Base-by-base conservation (phyloP, 2,888 invertebrate genomes). In the Lapara coniferarum region DNA sequence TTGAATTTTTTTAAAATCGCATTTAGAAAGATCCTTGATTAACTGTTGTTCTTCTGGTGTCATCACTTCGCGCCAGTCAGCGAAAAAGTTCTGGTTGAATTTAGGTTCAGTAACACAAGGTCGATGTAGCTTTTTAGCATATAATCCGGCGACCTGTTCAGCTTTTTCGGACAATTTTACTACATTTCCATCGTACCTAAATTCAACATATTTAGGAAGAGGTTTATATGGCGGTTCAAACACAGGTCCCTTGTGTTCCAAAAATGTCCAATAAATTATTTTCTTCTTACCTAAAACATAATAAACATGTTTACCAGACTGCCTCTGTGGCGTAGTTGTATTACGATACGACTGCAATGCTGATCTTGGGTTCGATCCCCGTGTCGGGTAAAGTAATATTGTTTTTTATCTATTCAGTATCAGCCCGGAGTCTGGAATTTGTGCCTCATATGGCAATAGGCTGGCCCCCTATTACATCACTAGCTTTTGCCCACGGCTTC, bases 241-340 rank as follows among this genome's bases (percentile, higher is more conserved):
- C 12, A 55, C 8, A 55, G 55, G 55, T 19, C 55, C 55, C 16
- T 55, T 55, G n/a, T 55, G 55, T 12, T 55, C 55, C 55, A 55
- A 19, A 19, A 10, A 19, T 19, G 8, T 16, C 55, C 55, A 55
- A 10, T 2, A 2, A 4, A 12, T 19, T 2, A 0, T 55, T 55
- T 55, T 16, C 10, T 55, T 6, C 19, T 19, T 10, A 19, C 19
- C 55, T 55, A 55, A 55, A 19, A 19, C 0, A 19, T 55, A 55
- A 10, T 10, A 55, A 55, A 19, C 2, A 10, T 52, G n/a, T 51
- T 51, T 13, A 51, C 16, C 16, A 53, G 53, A 13, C 13, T 13
- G 52, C 52, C 14, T 25, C 25, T 1, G 25, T 25, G 25, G 25
- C 25, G 25, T 25, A 25, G 25, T 25, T 25, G 25, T 25, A 25